These are phyloP conservation scores for Caenorhabditis imperialis DNA, from an alignment of 2,888 invertebrate genomes.

Conservation along the genomic window DNA sequence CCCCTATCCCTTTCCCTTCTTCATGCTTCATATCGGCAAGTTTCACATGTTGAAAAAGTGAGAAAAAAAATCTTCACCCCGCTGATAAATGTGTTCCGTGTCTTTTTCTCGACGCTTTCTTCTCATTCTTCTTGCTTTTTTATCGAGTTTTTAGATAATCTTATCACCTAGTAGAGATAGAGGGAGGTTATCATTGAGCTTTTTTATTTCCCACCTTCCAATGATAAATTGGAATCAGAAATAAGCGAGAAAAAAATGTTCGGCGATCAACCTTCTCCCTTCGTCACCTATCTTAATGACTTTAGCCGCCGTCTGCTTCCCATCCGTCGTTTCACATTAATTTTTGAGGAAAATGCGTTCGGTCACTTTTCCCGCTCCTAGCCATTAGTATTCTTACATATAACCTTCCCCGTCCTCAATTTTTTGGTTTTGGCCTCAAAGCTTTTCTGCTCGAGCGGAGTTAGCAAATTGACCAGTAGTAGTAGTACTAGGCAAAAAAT, in stretches of 20 bases:
- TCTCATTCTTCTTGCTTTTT: slow-evolving; percentile 15
- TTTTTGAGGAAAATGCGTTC: slow-evolving; percentile 8
- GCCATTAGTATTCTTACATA: neutral
- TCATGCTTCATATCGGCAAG: neutral
- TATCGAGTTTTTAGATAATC: slow-evolving; percentile 1
- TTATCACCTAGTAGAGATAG: too few relatives aligned
- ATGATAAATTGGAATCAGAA: too few relatives aligned
- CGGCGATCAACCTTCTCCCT: slow-evolving; percentile 16
- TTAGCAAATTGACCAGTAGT: slow-evolving; percentile 8
- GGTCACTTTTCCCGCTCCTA: slow-evolving; percentile 7
- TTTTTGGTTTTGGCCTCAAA: too few relatives aligned
- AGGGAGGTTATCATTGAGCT: too few relatives aligned
- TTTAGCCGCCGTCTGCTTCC: slow-evolving; percentile 21
- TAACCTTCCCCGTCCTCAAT: too few relatives aligned
- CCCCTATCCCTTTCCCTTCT: slow-evolving; percentile 6
- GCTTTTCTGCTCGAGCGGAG: too few relatives aligned
- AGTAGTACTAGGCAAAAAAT: slow-evolving; percentile 16
- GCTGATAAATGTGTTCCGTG: slow-evolving; percentile 34
- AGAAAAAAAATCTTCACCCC: slow-evolving; percentile 9
- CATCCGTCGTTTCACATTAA: slow-evolving; percentile 12
- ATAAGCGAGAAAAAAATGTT: too few relatives aligned
- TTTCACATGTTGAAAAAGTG: slow-evolving; percentile 3
- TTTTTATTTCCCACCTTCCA: slow-evolving; percentile 7
- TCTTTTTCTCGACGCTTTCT: slow-evolving; percentile 7
- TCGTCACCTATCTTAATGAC: slow-evolving; percentile 32